Evolutionary conservation across 2,888 invertebrate genomes (phyloP), one percentile per base, ranked within the genome.

Genomic region (Dryobota labecula): DNA sequence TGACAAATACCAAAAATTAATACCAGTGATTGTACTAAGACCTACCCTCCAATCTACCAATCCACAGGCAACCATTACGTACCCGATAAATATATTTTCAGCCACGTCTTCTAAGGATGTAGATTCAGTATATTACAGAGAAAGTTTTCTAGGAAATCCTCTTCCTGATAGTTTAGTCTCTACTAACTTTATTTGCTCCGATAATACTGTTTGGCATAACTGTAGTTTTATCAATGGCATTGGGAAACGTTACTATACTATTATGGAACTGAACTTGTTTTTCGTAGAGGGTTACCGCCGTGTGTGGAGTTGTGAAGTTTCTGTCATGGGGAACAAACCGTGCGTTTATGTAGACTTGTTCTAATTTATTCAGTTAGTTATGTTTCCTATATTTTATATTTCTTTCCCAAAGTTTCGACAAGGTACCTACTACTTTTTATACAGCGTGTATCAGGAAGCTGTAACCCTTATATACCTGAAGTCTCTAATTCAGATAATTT

Each of bases 61-160:
- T 15, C 30, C 11, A 20, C 30, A 24, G 24, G 18, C 11, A 43
- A 57, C 43, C 41, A 27, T 43, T 24, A 36, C 7, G 2, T 60
- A n/a, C 24, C 49, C 27, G 5, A 61, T 60, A 51, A 56, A 49
- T 56, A 51, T 24, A 45, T 53, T 51, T 41, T 38, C 27, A 72
- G 20, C 33, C n/a, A 33, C n/a, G n/a, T 58, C 38, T 58, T 69
- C 49, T 24, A 18, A 47, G 33, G 11, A 41, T 58, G 63, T 72
- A 79, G 53, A 51, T 73, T 73, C 65, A 73, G 66, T 80, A 74
- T 73, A 66, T 53, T 57, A 61, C 33, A 9, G 9, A 24, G 7
- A 47, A 73, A 72, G 73, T 61, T 66, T 72, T 33, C 51, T 47
- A 41, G 62, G 47, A 67, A 74, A 66, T 58, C 33, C 45, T 57